Evolutionary conservation across 2,113 vertebrate genomes (phyloP), one percentile per base, ranked within the genome.

Genomic region (Alligator sinensis): DNA sequence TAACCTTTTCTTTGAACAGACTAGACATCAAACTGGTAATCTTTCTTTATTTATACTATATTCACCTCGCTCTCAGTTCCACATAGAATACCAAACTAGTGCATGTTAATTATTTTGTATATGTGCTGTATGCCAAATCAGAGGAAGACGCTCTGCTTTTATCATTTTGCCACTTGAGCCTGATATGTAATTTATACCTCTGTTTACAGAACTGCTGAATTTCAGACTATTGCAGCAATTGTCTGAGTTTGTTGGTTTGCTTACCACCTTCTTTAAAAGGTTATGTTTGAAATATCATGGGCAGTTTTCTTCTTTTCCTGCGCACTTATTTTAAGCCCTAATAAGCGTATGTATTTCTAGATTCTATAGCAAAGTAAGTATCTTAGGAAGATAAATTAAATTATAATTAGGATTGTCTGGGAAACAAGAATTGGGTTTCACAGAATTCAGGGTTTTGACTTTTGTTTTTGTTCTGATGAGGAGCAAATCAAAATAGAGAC

Each of bases 391-490:
- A 16, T 89, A 91, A 78, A 86, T 86, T 91, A 91, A 30, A 93
- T 96, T 92, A 91, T 68, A 95, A 87, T 77, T 72, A 58, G 47
- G 63, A 57, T 78, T 93, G 92, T 91, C 80, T 74, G 15, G 30
- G 77, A 94, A 87, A 83, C 85, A 94, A 89, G 58, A 93, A 96
- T 89, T 92, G 68, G n/a, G 76, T 80, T 84, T 87, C 60, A 57
- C 9, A 47, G 47, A 47, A 38, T 38, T 38, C 38, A 38, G 38
- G 38, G 47, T 47, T 47, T 47, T 47, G 47, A 47, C 47, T 47
- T 38, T 38, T 47, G 47, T 47, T 47, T 47, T 47, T 47, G 47
- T 47, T 47, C 47, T 47, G 47, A 47, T 47, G 47, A 47, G 47
- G 47, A 47, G 47, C 47, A 47, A 47, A 47, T 47, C 47, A 47